A percentile compares a stretch with the other conserved stretches of the same genome.
Conservation (phyloP, 2,113 vertebrate species). For the Willisornis vidua region DNA sequence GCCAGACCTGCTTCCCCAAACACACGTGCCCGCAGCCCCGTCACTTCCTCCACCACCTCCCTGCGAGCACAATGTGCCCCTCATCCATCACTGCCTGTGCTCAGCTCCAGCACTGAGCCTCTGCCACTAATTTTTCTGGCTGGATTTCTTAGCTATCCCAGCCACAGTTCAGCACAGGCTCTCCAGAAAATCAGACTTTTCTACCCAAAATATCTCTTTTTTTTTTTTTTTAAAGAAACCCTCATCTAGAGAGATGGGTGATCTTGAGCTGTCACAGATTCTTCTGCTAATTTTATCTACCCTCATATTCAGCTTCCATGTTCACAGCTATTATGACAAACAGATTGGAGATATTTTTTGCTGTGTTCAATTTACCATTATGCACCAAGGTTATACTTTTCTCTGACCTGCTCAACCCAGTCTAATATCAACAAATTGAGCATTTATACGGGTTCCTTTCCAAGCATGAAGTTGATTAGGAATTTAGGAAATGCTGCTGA, state of each 20-base stretch:
- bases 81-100: not conserved
- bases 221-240: not conserved
- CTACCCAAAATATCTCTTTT: not conserved
- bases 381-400: slow-evolving; percentile 21
- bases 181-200: not conserved
- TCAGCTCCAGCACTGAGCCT: not conserved
- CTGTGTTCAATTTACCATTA: not conserved
- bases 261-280: not conserved
- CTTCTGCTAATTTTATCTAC: not conserved
- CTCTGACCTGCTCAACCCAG: slow-evolving; percentile 7
- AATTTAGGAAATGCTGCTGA: slow-evolving; percentile 37
- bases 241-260: not conserved
- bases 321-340: not conserved
- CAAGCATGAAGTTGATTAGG: slow-evolving; percentile 31
- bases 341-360: not conserved
- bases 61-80: accelerated
- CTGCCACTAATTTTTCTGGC: not conserved
- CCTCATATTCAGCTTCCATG: not conserved
- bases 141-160: not conserved
- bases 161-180: not conserved
- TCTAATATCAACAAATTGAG: slow-evolving; percentile 35
- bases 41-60: not conserved
- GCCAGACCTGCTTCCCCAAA: not conserved
- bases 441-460: not conserved
- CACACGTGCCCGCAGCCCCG: not conserved